phyloP scores from a whole-genome alignment of 2,888 invertebrate species.

The Heliconius ismenius region DNA sequence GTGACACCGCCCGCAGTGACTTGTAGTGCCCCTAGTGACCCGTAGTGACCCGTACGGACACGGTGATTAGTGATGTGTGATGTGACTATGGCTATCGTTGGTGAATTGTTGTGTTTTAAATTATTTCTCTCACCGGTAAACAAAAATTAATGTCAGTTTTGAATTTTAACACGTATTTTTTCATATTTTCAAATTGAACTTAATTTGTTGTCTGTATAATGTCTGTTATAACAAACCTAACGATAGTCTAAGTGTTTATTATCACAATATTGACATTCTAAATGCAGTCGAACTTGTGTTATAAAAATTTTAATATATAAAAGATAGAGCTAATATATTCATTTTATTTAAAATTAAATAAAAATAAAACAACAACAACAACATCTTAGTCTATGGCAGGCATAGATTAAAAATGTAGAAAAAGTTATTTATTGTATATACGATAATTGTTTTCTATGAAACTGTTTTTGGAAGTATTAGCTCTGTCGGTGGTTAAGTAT shows the following conservation, averaged over 20 bases:
- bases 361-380: background rate
- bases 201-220: background rate
- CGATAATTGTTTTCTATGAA: conserved; percentile 25
- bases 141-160: background rate
- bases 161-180: background rate
- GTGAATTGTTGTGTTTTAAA: background rate
- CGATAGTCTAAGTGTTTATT: conserved; percentile 2
- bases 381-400: conserved; percentile 19
- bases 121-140: background rate
- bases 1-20: conserved; percentile 31
- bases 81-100: conserved; percentile 6
- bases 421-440: conserved; percentile 12
- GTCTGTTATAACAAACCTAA: background rate
- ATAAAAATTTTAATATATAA: conserved; percentile 36
- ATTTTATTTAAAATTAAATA: conserved; percentile 21
- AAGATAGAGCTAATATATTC: conserved; percentile 41
- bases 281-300: conserved; percentile 31
- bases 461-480: conserved; percentile 31
- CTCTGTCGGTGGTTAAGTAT: conserved; percentile 38
- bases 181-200: background rate
- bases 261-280: conserved; percentile 26
- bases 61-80: conserved; percentile 1
- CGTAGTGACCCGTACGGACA: background rate
- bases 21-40: conserved; percentile 20
- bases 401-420: conserved; percentile 24